phyloP scores from a whole-genome alignment of 2,113 vertebrate species.

The Cacatua alba region DNA sequence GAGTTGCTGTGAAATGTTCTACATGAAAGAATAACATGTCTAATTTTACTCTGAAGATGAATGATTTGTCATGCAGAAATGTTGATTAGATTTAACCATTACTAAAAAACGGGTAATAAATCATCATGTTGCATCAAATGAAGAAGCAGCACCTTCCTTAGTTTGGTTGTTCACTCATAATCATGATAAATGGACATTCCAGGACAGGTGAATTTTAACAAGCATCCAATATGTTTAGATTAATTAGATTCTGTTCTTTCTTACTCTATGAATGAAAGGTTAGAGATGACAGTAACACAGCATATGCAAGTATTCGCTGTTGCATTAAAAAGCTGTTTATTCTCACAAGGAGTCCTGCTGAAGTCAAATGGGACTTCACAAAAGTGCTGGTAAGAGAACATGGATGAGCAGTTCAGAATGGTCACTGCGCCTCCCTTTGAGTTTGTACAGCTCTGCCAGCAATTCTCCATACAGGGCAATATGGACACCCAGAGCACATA shows the following conservation, averaged over 20 bases:
- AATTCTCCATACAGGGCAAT: not conserved
- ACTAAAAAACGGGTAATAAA: constrained; percentile 75
- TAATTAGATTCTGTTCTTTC: constrained; percentile 77
- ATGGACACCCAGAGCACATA: not conserved
- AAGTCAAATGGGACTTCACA: not conserved
- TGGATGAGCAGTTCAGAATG: not conserved
- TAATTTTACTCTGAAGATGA: constrained; percentile 65
- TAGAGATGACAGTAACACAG: not conserved
- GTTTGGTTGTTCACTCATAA: constrained; percentile 71
- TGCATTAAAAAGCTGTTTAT: not conserved
- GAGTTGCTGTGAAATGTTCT: constrained; percentile 44
- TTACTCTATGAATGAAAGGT: constrained; percentile 57
- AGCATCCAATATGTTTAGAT: constrained; percentile 73
- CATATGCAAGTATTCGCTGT: not conserved
- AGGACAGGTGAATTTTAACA: constrained; percentile 81
- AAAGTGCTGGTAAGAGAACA: not conserved
- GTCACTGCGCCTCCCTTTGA: not conserved
- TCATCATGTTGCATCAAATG: constrained; percentile 74
- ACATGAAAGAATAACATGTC: constrained; percentile 60
- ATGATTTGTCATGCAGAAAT: constrained; percentile 68
- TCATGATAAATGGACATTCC: constrained; percentile 79
- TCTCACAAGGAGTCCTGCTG: not conserved
- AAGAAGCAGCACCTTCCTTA: constrained; percentile 71
- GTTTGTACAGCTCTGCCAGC: not conserved
- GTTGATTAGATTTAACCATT: constrained; percentile 70